Conservation (phyloP, 2,113 vertebrate species). For the Vimba vimba region DNA sequence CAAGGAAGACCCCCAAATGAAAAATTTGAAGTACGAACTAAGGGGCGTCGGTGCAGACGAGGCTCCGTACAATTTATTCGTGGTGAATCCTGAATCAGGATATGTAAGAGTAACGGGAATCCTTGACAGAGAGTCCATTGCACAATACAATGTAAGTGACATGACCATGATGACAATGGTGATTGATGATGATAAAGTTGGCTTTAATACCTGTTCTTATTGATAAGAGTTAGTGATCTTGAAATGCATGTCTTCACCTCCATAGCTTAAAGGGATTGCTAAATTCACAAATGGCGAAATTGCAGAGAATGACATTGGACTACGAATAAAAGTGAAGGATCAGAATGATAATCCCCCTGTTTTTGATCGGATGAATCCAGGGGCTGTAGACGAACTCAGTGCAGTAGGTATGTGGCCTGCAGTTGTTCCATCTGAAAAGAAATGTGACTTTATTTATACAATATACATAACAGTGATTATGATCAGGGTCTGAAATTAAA, state of each 20-base stretch:
- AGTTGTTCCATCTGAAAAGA: background rate
- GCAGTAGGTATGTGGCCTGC: constrained; percentile 26
- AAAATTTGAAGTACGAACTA: constrained; percentile 78
- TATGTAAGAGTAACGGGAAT: constrained; percentile 80
- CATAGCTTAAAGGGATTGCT: constrained; percentile 71
- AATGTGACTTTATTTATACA: background rate
- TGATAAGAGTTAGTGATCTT: background rate
- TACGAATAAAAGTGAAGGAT: constrained; percentile 71
- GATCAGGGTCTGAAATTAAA: too few relatives aligned
- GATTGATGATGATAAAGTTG: background rate
- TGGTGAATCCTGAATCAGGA: constrained; percentile 80
- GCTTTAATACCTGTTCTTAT: background rate
- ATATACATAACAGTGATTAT: background rate
- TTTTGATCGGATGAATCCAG: constrained; percentile 42
- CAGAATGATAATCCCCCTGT: constrained; percentile 71
- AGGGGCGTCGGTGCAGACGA: constrained; percentile 79
- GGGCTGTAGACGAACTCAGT: constrained; percentile 63
- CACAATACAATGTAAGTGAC: constrained; percentile 70
- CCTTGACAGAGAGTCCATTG: constrained; percentile 82
- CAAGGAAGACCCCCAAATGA: constrained; percentile 35
- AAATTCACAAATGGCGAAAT: rapidly evolving
- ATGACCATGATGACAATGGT: background rate
- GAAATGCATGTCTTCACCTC: background rate
- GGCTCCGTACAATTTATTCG: constrained; percentile 82
- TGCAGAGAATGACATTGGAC: constrained; percentile 65